These are phyloP conservation scores for Cephus rjabovi DNA, from an alignment of 2,888 invertebrate genomes.

Conservation along the genomic window DNA sequence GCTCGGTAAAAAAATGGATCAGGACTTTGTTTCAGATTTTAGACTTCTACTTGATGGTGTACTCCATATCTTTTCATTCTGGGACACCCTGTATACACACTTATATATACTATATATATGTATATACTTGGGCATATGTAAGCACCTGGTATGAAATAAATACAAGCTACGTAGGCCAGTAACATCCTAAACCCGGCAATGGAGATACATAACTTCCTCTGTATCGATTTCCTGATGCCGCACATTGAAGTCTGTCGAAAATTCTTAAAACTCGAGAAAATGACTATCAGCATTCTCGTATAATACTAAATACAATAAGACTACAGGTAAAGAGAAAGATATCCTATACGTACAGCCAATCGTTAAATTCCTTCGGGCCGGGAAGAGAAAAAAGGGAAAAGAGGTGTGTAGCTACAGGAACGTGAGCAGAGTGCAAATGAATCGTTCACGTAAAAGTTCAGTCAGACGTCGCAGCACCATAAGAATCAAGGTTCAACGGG, in stretches of 20 bases:
- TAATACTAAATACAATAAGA: not conserved
- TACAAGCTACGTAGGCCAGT: not conserved
- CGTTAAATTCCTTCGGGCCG: not conserved
- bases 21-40: too few species aligned
- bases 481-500: not conserved
- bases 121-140: not conserved
- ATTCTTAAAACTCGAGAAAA: not conserved
- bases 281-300: not conserved
- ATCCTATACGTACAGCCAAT: not conserved
- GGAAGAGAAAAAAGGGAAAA: not conserved
- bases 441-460: not conserved
- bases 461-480: not conserved
- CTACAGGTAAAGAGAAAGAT: not conserved
- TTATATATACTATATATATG: not conserved
- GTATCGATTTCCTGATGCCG: not conserved
- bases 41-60: too few species aligned
- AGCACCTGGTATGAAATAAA: not conserved
- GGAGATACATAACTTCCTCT: not conserved
- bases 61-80: too few species aligned
- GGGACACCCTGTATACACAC: too few species aligned
- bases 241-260: not conserved
- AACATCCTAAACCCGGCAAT: not conserved
- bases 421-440: not conserved
- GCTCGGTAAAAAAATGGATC: too few species aligned
- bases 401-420: not conserved